Evolutionary conservation across 2,113 vertebrate species (phyloP), one percentile per base, ranked within the genome.

Genomic region (Xyliphius kryptos): DNA sequence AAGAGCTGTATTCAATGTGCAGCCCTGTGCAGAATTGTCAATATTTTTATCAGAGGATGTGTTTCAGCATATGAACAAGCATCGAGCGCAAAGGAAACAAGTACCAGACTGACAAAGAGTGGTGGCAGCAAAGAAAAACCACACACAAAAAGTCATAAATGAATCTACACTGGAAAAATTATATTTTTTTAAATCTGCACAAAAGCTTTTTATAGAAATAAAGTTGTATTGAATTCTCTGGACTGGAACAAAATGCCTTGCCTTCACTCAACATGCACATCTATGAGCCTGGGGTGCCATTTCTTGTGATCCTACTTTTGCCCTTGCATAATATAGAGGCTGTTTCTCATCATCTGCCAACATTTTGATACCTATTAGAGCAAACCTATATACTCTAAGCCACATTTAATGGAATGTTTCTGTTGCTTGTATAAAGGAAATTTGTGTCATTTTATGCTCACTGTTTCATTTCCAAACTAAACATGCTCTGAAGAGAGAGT

Each of bases 11-110:
- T 80, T 85, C 75, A 83, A 26, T 54, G 20, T 0, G 12, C 43
- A 21, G 47, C 73, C 69, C 65, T 74, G 72, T 85, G 64, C 37
- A 63, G 47, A 63, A 36, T 54, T 21, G 74, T 74, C 68, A 40
- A 61, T 76, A 76, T 81, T 79, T 84, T 79, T 67, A 69, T 67
- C 51, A 12, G 14, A 66, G 73, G 70, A 62, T 73, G 63, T 74
- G 32, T 15, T 37, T 67, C 56, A 20, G 48, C n/a, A 11, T 56
- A n/a, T 19, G 46, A n/a, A 55, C 56, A 48, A 63, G 66, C 2
- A 53, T n/a, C 44, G 16, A 57, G 53, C 10, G n/a, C n/a, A 61
- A 21, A 44, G 13, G 54, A 14, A 56, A 61, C 49, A 66, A n/a
- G n/a, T n/a, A n/a, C n/a, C n/a, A n/a, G 20, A 20, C 49, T 22